A percentile compares a stretch with the other conserved stretches of the same genome.
Evolutionary conservation across 2,888 invertebrate species (phyloP).

Genomic region (Stenichneumon culpator): DNA sequence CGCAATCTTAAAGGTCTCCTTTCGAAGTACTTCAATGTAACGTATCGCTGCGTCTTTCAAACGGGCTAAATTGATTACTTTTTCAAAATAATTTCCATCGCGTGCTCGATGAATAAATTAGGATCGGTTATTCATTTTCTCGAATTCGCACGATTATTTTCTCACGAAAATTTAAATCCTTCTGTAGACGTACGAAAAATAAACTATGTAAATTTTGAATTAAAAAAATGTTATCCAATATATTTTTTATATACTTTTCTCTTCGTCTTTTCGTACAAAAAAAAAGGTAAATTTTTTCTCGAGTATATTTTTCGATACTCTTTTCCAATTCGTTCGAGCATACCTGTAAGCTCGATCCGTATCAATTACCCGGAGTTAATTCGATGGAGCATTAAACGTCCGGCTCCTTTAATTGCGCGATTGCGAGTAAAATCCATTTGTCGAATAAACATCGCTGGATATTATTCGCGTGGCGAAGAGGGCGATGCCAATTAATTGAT

Average conservation of each 20-base stretch:
- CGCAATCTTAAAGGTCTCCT: not conserved
- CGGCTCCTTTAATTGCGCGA: slow-evolving; percentile 20
- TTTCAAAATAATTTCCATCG: not conserved
- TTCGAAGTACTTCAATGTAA: not conserved
- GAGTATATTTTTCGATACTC: not conserved
- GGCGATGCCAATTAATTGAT: slow-evolving; percentile 33
- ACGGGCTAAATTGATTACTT: not conserved
- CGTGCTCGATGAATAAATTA: not conserved
- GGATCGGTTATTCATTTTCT: not conserved
- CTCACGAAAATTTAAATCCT: too few species aligned
- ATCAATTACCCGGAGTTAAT: not conserved
- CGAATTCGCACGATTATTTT: too few species aligned
- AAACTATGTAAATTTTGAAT: too few species aligned
- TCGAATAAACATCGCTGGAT: not conserved
- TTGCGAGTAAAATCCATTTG: slow-evolving; percentile 11
- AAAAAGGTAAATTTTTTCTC: not conserved
- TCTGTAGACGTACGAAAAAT: too few species aligned
- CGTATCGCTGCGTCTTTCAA: not conserved
- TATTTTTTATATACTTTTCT: not conserved
- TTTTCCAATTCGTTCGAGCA: not conserved
- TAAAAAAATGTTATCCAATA: not conserved
- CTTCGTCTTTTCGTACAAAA: not conserved
- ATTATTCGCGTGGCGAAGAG: slow-evolving; percentile 1
- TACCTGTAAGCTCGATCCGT: not conserved
- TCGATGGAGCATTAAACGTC: not conserved